Evolutionary conservation across 2,888 invertebrate species (phyloP).

Genomic region (Parnassius smintheus): DNA sequence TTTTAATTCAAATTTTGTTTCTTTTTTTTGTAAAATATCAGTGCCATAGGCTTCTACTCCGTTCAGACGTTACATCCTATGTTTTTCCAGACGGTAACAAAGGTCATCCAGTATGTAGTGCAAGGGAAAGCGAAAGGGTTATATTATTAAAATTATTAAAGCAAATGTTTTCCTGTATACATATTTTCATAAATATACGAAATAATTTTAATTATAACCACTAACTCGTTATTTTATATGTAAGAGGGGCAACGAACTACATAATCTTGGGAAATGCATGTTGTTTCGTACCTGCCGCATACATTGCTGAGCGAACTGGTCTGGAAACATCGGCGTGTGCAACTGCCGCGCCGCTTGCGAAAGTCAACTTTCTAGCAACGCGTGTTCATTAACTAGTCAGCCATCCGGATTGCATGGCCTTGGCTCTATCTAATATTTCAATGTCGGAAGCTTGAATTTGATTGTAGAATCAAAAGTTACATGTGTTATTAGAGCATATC

Average conservation of each 20-base stretch:
- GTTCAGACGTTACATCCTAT: too few species aligned
- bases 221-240: conserved; percentile 5
- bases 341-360: conserved; percentile 24
- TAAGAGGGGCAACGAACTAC: conserved; percentile 19
- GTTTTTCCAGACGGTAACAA: too few species aligned
- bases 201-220: too few species aligned
- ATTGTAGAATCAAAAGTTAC: conserved; percentile 4
- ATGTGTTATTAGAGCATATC: conserved; percentile 4
- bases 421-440: conserved; percentile 19
- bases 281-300: conserved; percentile 7
- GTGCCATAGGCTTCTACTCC: too few species aligned
- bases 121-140: too few species aligned
- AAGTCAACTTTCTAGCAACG: conserved; percentile 22
- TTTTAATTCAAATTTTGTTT: too few species aligned
- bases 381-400: conserved; percentile 3
- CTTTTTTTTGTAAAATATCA: too few species aligned
- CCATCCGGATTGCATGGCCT: conserved; percentile 16
- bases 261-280: conserved; percentile 24
- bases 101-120: too few species aligned
- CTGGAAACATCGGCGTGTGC: conserved; percentile 34
- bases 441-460: conserved; percentile 10
- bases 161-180: too few species aligned
- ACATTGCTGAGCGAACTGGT: conserved; percentile 34
- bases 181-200: too few species aligned
- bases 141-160: too few species aligned